Evolutionary conservation across 2,888 invertebrate genomes (phyloP), one percentile per base, ranked within the genome.

Genomic region (Lasioglossum malachurum): DNA sequence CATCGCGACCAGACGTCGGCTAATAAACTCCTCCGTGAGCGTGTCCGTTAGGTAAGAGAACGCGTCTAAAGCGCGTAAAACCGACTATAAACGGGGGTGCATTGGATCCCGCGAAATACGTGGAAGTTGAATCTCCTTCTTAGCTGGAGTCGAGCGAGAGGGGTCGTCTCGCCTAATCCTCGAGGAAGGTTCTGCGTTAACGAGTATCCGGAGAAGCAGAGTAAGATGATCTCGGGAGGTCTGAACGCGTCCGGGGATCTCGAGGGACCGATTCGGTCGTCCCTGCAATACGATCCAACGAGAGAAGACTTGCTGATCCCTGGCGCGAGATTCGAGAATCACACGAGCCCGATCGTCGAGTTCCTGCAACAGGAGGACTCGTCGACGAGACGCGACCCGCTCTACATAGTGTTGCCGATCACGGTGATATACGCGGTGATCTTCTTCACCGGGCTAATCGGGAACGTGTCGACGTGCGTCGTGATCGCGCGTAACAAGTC

Each of bases 401-500:
- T 96, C 0, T 95, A 94, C 90, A 93, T 96, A n/a, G 95, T 96
- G 2, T 88, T 96, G 16, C 96, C 96, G 8, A 96, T 96, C 92
- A 96, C 96, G 7, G 92, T 96, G 53, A 94, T 96, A 41, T 97
- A 97, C 94, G 93, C 95, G 10, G 88, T 96, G 73, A 96, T 97
- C 84, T 96, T 97, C 87, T 91, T 97, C 23, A 96, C 96, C 4
- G 97, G 97, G 0, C 94, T 96, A 2, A 92, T 97, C 19, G 97
- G 97, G 2, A 97, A 97, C 93, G 94, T 97, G 46, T 96, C 96
- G 94, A 97, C 97, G 69, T 97, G 97, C 92, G 94, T 97, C 41
- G 97, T 97, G n/a, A 97, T 97, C 82, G 95, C 96, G 81, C 96
- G 96, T 91, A 97, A 97, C 94, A 96, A 96, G 88, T 96, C 96